Evolutionary conservation across 1,140 invertebrate species (phyloP), one percentile per base, ranked within the genome.

Genomic region (Helicoverpa zea): DNA sequence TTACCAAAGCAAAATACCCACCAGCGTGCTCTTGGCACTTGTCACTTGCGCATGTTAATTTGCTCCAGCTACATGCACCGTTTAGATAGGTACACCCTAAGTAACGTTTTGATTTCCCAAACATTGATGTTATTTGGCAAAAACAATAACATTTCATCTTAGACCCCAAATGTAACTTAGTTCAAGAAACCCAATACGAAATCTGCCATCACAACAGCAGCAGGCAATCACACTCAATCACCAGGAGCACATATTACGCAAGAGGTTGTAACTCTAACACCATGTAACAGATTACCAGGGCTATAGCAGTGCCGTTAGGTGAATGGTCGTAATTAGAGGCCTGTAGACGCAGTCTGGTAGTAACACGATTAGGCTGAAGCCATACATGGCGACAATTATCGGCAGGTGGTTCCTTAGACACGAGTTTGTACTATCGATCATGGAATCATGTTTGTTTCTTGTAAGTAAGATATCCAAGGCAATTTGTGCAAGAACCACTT

Each of bases 351-450:
- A 77, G 75, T 77, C 75, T 77, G 59, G 59, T 49, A 10, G 30
- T 77, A 77, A 77, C 61, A 43, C 75, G 75, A 77, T 77, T 77
- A 77, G n/a, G 49, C 16, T 23, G 59, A 77, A 77, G 61, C 75
- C 75, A 13, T 77, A 77, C 49, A 64, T 4, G 66, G 61, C 29
- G 59, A 77, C 61, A 77, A 77, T 77, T 77, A 77, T 77, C 18
- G 75, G 49, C 59, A 77, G 75, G 75, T 77, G 75, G 59, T 77
- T 64, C 75, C 59, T 70, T n/a, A 77, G 75, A 77, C 75, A 63
- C 9, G 56, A 66, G 63, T 76, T 18, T 49, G 59, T 64, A 30
- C 59, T 51, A 77, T 77, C 75, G 75, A 77, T 77, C 47, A 49
- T 11, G 49, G 13, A 49, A 49, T 61, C 66, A 70, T 70, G 66